A percentile compares a stretch with the other conserved stretches of the same genome.
Conservation (phyloP, 2,888 invertebrate species). For the Prenolepis imparis region DNA sequence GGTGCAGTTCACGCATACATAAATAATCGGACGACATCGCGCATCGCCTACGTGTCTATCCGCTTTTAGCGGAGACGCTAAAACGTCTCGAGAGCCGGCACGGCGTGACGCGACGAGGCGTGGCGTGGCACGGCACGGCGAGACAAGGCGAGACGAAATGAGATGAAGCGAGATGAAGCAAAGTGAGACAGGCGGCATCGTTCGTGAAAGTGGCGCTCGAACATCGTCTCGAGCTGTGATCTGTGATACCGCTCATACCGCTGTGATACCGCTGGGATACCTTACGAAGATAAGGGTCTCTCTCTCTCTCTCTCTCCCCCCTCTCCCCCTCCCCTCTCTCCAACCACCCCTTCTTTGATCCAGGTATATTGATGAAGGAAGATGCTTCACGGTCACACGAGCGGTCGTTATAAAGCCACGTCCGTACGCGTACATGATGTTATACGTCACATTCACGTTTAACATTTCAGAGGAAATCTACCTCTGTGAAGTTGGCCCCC, state of each 20-base stretch:
- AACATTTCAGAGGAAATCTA: not conserved
- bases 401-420: slow-evolving; percentile 9
- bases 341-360: too few relatives aligned
- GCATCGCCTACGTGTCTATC: slow-evolving; percentile 73
- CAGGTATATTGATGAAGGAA: not conserved
- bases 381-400: slow-evolving; percentile 1
- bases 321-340: too few relatives aligned
- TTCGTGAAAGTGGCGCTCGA: slow-evolving; percentile 28
- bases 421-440: slow-evolving; percentile 10
- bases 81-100: slow-evolving; percentile 34
- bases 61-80: slow-evolving; percentile 61
- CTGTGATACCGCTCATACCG: too few relatives aligned
- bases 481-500: too few relatives aligned
- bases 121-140: slow-evolving; percentile 9
- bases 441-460: slow-evolving; percentile 8
- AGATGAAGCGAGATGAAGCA: not conserved
- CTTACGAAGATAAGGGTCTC: slow-evolving; percentile 28
- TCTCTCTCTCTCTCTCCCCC: too few relatives aligned
- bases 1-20: slow-evolving; percentile 44
- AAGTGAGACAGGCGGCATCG: not conserved
- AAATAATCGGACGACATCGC: slow-evolving; percentile 41
- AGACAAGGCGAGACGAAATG: too few relatives aligned
- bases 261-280: not conserved
- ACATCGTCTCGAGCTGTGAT: not conserved
- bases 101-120: slow-evolving; percentile 23